Evolutionary conservation across 2,888 invertebrate species (phyloP), one percentile per base, ranked within the genome.

Genomic region (Bembecia ichneumoniformis): DNA sequence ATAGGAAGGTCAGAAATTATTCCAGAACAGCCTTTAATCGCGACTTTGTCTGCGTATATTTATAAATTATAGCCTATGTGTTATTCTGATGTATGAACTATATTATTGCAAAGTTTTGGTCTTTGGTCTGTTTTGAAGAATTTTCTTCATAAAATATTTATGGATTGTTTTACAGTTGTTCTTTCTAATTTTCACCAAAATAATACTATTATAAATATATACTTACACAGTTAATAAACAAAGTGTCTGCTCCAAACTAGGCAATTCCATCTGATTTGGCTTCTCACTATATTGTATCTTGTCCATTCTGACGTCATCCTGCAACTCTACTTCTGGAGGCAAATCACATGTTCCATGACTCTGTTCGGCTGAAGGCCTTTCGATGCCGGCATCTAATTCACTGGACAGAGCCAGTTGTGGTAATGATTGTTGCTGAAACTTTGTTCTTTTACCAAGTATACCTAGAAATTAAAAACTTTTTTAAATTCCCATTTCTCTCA

Each of bases 291-390:
- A 96, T 54, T 91, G 82, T 47, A 97, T 91, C 57, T 90, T 90
- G 62, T 97, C 93, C 43, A 98, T 82, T 49, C 97, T 89, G 1
- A 96, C 91, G 60, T 98, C 98, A 79, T 98, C 98, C 55, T 96
- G 90, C 20, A 97, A 76, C 46, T 90, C 87, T 3, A 97, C 70
- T 56, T 95, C 90, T 56, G 89, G 86, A 0, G 93, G 92, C 52
- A 93, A 68, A 36, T 77, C 74, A 0, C 86, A 76, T 3, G 70
- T 69, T 1, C 84, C 82, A 47, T 90, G 88, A 47, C 89, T 88
- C 10, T 83, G 71, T 43, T 83, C 80, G 3, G 83, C 79, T 7
- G 89, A 79, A 1, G 76, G 71, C 14, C 88, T 75, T 13, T 75
- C 76, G 16, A 87, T 65, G 51, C 73, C 75, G 2, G 74, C 62